Percentiles rank a stretch among this genome's conserved stretches.
phyloP scores from a whole-genome alignment of 1,140 invertebrate genomes.

The Euura saliciscinereae region DNA sequence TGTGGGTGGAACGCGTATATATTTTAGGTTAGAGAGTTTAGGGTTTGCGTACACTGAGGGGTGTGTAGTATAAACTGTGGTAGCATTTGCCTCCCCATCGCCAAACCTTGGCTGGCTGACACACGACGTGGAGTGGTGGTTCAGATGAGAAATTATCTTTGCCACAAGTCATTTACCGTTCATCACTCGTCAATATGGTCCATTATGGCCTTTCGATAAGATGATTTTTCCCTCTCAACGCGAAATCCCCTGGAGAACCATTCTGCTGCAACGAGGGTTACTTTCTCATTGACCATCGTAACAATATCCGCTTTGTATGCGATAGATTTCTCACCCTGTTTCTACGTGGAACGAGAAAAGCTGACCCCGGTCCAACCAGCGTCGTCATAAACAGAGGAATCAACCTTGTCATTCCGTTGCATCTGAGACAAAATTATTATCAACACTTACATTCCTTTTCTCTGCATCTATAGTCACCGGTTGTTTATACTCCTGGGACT shows the following conservation, averaged over 20 bases:
- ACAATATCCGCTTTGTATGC: not conserved
- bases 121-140: too few relatives aligned
- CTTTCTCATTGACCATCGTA: not conserved
- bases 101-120: not conserved
- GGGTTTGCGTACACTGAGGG: not conserved
- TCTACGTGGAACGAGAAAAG: not conserved
- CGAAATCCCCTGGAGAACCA: not conserved
- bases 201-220: not conserved
- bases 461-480: too few relatives aligned
- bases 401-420: too few relatives aligned
- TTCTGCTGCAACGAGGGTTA: not conserved
- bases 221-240: not conserved
- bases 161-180: not conserved
- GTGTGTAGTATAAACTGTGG: not conserved
- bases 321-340: not conserved
- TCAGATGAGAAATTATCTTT: not conserved
- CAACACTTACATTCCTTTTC: too few relatives aligned
- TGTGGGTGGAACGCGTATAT: conserved; percentile 5
- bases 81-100: not conserved
- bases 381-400: not conserved
- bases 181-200: not conserved
- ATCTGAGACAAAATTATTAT: too few relatives aligned
- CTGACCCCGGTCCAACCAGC: not conserved
- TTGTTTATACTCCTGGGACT: too few relatives aligned
- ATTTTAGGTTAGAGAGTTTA: conserved; percentile 3